phyloP scores from a whole-genome alignment of 2,113 vertebrate species.

The Anarhynchus alexandrinus region DNA sequence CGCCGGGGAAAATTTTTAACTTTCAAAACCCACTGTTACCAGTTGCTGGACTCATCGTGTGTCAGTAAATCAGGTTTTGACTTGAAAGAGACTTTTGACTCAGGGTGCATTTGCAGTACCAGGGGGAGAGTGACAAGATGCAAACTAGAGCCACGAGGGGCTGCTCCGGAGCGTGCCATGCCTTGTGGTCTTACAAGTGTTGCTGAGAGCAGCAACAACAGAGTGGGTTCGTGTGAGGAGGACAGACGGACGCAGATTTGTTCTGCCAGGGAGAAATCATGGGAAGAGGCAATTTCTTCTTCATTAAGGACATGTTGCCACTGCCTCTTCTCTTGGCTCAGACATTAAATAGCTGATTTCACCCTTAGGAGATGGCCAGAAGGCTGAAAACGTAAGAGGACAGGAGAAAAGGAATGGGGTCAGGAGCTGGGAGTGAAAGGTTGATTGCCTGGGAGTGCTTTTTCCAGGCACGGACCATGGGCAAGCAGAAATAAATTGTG shows the following conservation, averaged over 20 bases:
- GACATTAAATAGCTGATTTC: not conserved
- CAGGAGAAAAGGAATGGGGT: not conserved
- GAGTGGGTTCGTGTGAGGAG: rapidly evolving
- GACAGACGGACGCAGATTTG: not conserved
- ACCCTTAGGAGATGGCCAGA: not conserved
- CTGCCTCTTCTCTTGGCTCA: not conserved
- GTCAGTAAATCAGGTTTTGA: not conserved
- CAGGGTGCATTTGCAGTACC: not conserved
- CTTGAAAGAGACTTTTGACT: not conserved
- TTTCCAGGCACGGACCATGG: not conserved
- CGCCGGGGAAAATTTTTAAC: not conserved
- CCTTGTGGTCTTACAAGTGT: not conserved
- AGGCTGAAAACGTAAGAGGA: not conserved
- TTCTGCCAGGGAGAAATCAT: not conserved
- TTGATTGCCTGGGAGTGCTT: not conserved
- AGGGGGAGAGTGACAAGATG: not conserved
- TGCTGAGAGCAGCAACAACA: not conserved
- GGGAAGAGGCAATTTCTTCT: not conserved
- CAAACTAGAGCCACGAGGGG: not conserved
- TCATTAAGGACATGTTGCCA: not conserved
- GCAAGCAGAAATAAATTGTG: not conserved
- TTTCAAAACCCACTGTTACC: not conserved
- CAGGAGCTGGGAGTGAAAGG: not conserved
- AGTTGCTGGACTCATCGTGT: not conserved
- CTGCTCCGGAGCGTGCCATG: rapidly evolving